Base-by-base conservation (phyloP, 2,113 vertebrate species). In the Arizona elegans region DNA sequence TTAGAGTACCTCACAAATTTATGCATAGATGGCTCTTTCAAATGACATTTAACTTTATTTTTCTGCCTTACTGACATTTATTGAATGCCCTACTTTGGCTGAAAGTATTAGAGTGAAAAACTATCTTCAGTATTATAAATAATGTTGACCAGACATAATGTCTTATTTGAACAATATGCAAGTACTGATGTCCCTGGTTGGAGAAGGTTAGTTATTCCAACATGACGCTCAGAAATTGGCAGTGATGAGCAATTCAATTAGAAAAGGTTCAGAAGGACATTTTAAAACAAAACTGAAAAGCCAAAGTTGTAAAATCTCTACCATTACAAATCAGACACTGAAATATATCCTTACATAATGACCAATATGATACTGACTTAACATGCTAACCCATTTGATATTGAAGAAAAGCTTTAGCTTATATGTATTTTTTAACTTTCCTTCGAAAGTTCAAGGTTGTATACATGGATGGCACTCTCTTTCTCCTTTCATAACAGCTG, bases 31-130 rank as follows among this genome's bases (percentile, higher is more conserved):
- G 88, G 47, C 88, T 94, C 95, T 94, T 94, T 93, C 85, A 91
- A 29, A 91, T 92, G 91, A 91, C 75, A 96, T 93, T 97, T 96
- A 92, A 96, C 94, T 95, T 95, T 93, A 91, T 88, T 95, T 86
- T 92, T 90, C 92, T 92, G 54, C 92, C 89, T 93, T 95, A 87
- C 2, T 94, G 89, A 95, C 94, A 95, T 94, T 96, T 96, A 93
- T 3, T 95, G 92, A 87, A 95, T 96, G 94, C 95, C 93, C 94
- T 87, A 88, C 87, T 94, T 95, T 56, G 53, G 91, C 94, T 95
- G 55, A 94, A 96, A 96, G 94, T 92, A 96, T 55, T 88, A 93
- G 0, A 53, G 65, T 90, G 88, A 94, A 95, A 96, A 97, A 95
- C 89, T 53, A 96, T 29, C 7, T 91, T 59, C 15, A 96, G 43